Percentiles rank a stretch among this genome's conserved stretches.
These are phyloP conservation scores for Pammene aurita DNA, from an alignment of 2,888 invertebrate species.

Conservation along the genomic window DNA sequence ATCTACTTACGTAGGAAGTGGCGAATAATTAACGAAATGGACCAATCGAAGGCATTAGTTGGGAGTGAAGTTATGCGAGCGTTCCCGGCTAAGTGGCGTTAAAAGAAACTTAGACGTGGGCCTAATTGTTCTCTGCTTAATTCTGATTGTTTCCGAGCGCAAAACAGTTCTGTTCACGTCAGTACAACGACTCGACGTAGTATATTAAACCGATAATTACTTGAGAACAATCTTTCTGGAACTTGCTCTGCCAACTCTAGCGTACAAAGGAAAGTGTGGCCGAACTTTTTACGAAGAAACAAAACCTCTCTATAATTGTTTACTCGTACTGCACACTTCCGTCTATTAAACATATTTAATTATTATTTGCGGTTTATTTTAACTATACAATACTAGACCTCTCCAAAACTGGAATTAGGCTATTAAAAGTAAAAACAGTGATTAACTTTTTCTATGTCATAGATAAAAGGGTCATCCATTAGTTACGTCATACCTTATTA, in stretches of 20 bases:
- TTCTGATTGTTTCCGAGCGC: conserved; percentile 79
- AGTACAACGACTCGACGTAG: conserved; percentile 67
- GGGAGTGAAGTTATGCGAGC: conserved; percentile 76
- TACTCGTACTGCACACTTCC: conserved; percentile 49
- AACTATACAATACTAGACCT: too few relatives aligned
- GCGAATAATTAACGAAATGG: conserved; percentile 83
- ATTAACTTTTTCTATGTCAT: too few relatives aligned
- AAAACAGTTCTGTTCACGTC: conserved; percentile 74
- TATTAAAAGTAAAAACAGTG: too few relatives aligned
- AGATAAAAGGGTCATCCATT: too few relatives aligned
- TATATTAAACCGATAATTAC: conserved; percentile 82
- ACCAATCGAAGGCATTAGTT: conserved; percentile 82
- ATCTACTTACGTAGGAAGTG: conserved; percentile 83
- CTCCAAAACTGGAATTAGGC: too few relatives aligned
- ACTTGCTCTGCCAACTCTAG: conserved; percentile 61
- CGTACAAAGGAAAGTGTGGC: conserved; percentile 63
- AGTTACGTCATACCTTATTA: too few relatives aligned
- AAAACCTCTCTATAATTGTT: conserved; percentile 69
- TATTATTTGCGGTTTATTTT: background rate
- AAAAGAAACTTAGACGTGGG: conserved; percentile 81
- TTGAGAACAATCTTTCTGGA: conserved; percentile 78
- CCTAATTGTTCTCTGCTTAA: conserved; percentile 78
- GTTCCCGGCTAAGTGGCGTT: conserved; percentile 77
- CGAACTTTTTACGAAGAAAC: conserved; percentile 73
- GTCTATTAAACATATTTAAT: conserved; percentile 41